These are phyloP conservation scores for Napeogenes sylphis DNA, from an alignment of 2,888 invertebrate species.

Conservation along the genomic window DNA sequence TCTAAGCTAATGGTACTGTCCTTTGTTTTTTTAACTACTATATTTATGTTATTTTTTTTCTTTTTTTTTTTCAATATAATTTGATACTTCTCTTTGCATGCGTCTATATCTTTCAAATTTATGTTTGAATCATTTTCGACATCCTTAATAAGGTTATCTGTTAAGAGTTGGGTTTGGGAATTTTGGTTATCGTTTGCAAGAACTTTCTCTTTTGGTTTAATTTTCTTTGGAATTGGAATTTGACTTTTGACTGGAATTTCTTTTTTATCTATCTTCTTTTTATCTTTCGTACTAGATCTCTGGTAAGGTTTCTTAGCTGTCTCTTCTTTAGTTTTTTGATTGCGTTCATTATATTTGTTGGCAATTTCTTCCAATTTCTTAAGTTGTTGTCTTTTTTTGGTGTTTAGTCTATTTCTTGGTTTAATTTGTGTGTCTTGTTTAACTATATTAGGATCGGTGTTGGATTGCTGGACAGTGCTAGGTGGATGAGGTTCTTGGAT, in stretches of 20 bases:
- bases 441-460: constrained; percentile 50
- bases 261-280: constrained; percentile 4
- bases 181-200: constrained; percentile 20
- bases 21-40: constrained; percentile 38
- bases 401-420: constrained; percentile 44
- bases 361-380: constrained; percentile 65
- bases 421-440: constrained; percentile 43
- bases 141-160: constrained; percentile 10
- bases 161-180: constrained; percentile 4
- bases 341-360: constrained; percentile 55
- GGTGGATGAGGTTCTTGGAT: constrained; percentile 46
- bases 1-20: constrained; percentile 66
- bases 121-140: constrained; percentile 14
- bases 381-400: constrained; percentile 58
- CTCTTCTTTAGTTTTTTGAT: constrained; percentile 38
- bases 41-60: constrained; percentile 23
- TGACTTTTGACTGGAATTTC: constrained; percentile 37
- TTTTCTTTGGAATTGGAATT: constrained; percentile 54
- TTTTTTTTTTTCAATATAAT: constrained; percentile 24
- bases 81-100: constrained; percentile 5
- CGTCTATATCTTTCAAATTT: constrained; percentile 5
- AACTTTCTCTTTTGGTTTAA: constrained; percentile 28
- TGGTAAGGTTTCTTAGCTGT: constrained; percentile 16
- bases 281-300: background rate
- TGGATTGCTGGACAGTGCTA: constrained; percentile 50